Evolutionary conservation across 2,113 vertebrate genomes (phyloP).

Genomic region (Myotis yumanensis): DNA sequence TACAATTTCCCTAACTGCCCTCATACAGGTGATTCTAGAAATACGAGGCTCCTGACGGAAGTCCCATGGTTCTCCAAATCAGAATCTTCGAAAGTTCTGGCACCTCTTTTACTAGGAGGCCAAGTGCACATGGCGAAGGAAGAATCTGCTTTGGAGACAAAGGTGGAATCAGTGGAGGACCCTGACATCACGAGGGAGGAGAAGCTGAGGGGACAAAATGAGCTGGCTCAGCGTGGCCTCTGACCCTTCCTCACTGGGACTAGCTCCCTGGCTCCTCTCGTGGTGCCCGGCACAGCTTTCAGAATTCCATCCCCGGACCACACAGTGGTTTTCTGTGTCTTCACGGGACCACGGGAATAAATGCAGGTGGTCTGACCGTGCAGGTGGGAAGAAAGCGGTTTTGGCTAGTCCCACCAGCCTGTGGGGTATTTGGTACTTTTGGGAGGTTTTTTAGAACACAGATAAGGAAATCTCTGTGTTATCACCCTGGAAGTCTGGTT

Average conservation of each 20-base stretch:
- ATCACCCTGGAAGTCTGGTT: not conserved
- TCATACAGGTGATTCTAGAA: not conserved
- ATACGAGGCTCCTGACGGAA: not conserved
- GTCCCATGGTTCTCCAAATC: not conserved
- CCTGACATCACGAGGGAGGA: not conserved
- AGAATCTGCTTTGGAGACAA: not conserved
- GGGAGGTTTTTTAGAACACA: not conserved
- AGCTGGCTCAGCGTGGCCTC: not conserved
- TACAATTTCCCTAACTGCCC: not conserved
- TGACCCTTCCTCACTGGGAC: not conserved
- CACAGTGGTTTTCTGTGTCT: not conserved
- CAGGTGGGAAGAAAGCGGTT: not conserved
- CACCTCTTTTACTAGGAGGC: not conserved
- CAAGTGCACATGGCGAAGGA: not conserved
- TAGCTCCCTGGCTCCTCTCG: fast-evolving
- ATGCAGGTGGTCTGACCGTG: not conserved
- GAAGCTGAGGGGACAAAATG: too few species aligned
- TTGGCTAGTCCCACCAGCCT: not conserved
- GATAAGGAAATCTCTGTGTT: not conserved
- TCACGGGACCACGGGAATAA: not conserved
- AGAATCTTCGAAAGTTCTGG: not conserved
- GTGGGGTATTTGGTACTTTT: constrained; percentile 15
- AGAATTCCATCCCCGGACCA: not conserved
- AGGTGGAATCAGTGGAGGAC: not conserved
- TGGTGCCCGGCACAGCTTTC: not conserved